phyloP scores from a whole-genome alignment of 2,797 vertebrate species.

The Coilia nasus region DNA sequence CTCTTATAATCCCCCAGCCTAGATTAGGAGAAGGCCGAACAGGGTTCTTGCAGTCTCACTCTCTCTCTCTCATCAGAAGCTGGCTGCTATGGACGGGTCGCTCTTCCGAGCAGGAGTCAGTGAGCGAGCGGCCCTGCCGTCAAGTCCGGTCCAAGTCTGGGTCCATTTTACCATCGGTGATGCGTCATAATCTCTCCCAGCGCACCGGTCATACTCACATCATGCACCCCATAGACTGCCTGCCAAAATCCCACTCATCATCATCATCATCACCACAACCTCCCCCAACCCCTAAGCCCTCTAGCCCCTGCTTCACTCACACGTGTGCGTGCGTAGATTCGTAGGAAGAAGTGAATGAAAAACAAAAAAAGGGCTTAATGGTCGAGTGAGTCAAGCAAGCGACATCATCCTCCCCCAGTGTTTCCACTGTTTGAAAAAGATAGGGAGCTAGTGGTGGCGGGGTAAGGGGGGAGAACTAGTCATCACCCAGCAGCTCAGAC shows the following conservation, averaged over 20 bases:
- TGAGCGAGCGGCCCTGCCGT: no score
- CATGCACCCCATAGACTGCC: slow-evolving; percentile 46
- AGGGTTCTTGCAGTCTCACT: neutral
- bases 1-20: neutral
- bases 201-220: slow-evolving; percentile 50
- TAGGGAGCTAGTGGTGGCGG: neutral
- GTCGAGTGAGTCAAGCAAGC: neutral
- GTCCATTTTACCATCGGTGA: slow-evolving; percentile 5
- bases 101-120: neutral
- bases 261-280: slow-evolving; percentile 27
- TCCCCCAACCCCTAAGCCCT: slow-evolving; percentile 36
- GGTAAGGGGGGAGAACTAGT: neutral
- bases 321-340: neutral
- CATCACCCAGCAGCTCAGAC: slow-evolving; percentile 4
- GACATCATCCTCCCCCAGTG: neutral
- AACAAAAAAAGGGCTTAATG: neutral
- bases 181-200: slow-evolving; percentile 25
- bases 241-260: slow-evolving; percentile 48
- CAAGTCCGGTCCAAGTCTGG: neutral
- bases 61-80: no score
- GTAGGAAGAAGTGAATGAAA: neutral
- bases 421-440: slow-evolving; percentile 10
- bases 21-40: neutral
- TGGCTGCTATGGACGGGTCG: neutral
- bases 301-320: slow-evolving; percentile 33